Evolutionary conservation across 2,113 vertebrate species (phyloP), one percentile per base, ranked within the genome.

Genomic region (Odontophorus gujanensis): DNA sequence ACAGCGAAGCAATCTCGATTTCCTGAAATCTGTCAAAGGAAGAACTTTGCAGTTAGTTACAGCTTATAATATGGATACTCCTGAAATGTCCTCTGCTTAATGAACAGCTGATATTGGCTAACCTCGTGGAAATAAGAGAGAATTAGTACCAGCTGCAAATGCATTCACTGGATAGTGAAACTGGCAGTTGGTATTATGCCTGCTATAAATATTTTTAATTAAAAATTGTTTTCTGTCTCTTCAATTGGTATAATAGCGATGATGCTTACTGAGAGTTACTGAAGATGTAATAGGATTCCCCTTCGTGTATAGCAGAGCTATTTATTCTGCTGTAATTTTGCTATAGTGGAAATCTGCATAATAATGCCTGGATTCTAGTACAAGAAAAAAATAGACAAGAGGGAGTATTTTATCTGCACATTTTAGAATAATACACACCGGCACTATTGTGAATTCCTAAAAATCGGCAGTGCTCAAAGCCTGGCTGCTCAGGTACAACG

Each of bases 181-280:
- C 95, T 95, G 94, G 96, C 97, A 98, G 97, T 97, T 98, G 97
- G 79, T 96, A 92, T 96, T 95, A 92, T 75, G 77, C 94, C 83
- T 95, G 93, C 97, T 97, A 97, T 97, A 98, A 98, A 98, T 98
- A 97, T 97, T 97, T 97, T 98, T 97, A 97, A 98, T 98, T 97
- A 97, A 97, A 97, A 97, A 97, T 95, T 97, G 95, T 96, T 97
- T 97, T 96, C 95, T 96, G 91, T 95, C 84, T 96, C 97, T 97
- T 96, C 96, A 96, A 95, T 96, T 97, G 95, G 89, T 48, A 36
- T 97, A 96, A 97, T 93, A 95, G 91, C 17, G 16, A 92, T 89
- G 93, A 96, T 94, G 92, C 94, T 95, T 92, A 69, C 58, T 93
- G 95, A 89, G 93, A 80, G 89, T 91, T 95, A 93, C 85, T 96